Base-by-base conservation (phyloP, 2,888 invertebrate species). In the Volucella inanis region DNA sequence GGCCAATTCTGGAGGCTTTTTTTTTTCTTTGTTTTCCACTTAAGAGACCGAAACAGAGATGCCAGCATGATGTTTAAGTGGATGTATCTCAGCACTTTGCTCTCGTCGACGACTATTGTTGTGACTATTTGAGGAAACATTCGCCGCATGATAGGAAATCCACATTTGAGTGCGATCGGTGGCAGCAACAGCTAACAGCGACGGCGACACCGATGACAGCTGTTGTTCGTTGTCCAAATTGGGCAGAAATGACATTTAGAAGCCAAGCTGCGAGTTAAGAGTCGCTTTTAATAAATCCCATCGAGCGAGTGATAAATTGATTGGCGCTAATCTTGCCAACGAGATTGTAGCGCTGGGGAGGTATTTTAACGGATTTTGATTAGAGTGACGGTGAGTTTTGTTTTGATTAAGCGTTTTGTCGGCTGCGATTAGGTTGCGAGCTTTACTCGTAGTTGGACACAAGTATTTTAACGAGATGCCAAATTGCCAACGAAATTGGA, bases 401-500 rank as follows among this genome's bases (percentile, higher is more conserved):
- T 71, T 84, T 80, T 75, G 84, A 80, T 80, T 79, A 70, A 84
- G 14, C 74, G 31, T 84, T 79, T 84, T 79, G 84, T 75, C 75
- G 75, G 84, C 80, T 71, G 43, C 47, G 71, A 65, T 79, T 65
- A 50, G 45, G 54, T 41, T 8, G 55, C 15, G 22, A 39, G 12
- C 43, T 43, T 15, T 39, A 15, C 47, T 14, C 54, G 43, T 47
- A 59, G 14, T 50, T 10, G 50, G 52, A 22, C 18, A 41, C 47
- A 76, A 80, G 52, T 67, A 84, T 84, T 84, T 84, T 84, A 84
- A 84, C 84, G 80, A 84, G 84, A 84, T 76, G 84, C 84, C 75
- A 61, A 79, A 80, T 80, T 55, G 71, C 67, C 71, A 67, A 57
- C 71, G 67, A 75, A 84, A 75, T 71, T 64, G 52, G 54, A 84